phyloP scores from a whole-genome alignment of 2,113 vertebrate species.

The Phalacrocorax pelagicus region DNA sequence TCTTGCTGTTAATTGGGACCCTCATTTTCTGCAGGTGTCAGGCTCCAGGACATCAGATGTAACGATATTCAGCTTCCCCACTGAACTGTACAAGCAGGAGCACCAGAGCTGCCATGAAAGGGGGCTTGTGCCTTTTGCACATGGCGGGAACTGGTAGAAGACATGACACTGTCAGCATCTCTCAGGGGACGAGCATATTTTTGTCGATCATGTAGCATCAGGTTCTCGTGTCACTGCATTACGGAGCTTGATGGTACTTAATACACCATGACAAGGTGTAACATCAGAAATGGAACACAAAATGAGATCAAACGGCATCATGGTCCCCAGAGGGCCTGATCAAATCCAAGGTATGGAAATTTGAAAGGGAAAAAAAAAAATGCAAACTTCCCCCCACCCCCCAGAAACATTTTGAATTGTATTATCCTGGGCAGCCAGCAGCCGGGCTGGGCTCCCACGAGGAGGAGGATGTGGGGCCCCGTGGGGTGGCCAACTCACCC shows the following conservation, averaged over 20 bases:
- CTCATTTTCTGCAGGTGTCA: conserved; percentile 58
- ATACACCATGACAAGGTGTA: conserved; percentile 64
- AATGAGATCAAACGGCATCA: conserved; percentile 59
- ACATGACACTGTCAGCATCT: conserved; percentile 40
- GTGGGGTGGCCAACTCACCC: neutral
- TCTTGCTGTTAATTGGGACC: conserved; percentile 25
- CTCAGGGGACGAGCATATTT: neutral
- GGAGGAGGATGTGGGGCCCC: neutral
- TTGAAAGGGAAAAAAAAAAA: neutral
- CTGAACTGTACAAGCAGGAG: neutral
- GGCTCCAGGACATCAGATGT: conserved; percentile 40
- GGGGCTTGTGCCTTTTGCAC: neutral
- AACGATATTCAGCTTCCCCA: neutral
- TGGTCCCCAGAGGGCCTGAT: conserved; percentile 28
- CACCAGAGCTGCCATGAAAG: neutral
- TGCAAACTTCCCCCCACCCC: neutral
- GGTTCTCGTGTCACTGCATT: conserved; percentile 38
- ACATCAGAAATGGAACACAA: conserved; percentile 60
- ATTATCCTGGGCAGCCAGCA: neutral
- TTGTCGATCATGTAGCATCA: conserved; percentile 52
- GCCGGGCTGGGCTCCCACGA: fast-evolving
- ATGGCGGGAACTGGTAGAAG: neutral
- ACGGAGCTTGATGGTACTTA: conserved; percentile 52
- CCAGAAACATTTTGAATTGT: neutral
- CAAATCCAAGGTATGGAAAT: conserved; percentile 44